Evolutionary conservation across 2,888 invertebrate species (phyloP), one percentile per base, ranked within the genome.

Genomic region (Lottia gigantea): DNA sequence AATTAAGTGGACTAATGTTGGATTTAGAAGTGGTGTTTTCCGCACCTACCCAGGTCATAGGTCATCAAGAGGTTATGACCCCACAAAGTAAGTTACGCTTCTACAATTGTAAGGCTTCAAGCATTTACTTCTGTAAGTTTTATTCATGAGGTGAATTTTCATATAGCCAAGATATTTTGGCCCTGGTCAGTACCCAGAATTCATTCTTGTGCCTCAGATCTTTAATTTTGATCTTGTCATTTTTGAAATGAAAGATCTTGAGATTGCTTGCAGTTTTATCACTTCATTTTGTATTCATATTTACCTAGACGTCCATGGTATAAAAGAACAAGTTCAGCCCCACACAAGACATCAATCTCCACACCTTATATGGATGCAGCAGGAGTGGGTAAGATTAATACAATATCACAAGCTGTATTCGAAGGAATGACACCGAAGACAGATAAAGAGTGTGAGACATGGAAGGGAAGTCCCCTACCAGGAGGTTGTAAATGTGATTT

Each of bases 311-410:
- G 89, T 46, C 87, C 88, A 0, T 89, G 89, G 89, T 89, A 86
- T 75, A 85, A 84, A 69, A 77, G 88, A 67, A 87, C 89, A 0
- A 84, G 87, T 66, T 82, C 84, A 25, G 81, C 81, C 40, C 89
- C 89, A 0, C 83, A 86, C 74, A 87, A 87, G 76, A 89, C 89
- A 1, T 86, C 88, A 14, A 87, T 89, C 63, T 89, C 89, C 12
- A 88, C 88, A 6, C 88, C 89, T 0, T 89, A 89, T 77, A 87
- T 88, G 87, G 89, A 89, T 75, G 85, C 88, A 16, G 88, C 89
- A 2, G 89, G 89, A 4, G 88, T 88, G 4, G 89, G 89, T 0
- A 89, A 89, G 77, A 89, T 89, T 71, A 87, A 87, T 72, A 89
- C 89, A 6, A 88, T 89, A 64, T 88, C 88, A 3, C 88, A 89